Evolutionary conservation across 2,888 invertebrate genomes (phyloP).

Genomic region (Athalia rosae): DNA sequence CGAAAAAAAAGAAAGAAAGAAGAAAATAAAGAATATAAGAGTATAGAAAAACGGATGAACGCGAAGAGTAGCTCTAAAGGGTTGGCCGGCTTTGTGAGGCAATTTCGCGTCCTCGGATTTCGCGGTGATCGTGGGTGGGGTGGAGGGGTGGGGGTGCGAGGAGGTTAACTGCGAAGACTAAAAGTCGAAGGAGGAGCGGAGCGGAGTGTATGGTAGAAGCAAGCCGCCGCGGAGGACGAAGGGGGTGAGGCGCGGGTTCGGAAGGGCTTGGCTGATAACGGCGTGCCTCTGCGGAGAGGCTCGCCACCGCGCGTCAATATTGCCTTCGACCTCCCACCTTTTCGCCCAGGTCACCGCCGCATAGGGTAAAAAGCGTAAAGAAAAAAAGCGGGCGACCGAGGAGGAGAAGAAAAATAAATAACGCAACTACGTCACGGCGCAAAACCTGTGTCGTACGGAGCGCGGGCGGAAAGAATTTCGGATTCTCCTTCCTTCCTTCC

Average conservation of each 20-base stretch:
- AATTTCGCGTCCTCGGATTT: slow-evolving; percentile 38
- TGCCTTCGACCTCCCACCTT: slow-evolving; percentile 42
- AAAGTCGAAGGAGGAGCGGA: neutral
- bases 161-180: slow-evolving; percentile 8
- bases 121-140: neutral
- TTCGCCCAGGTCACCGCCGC: slow-evolving; percentile 25
- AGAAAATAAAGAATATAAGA: neutral
- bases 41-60: neutral
- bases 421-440: neutral
- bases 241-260: slow-evolving; percentile 42
- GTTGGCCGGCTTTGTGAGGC: slow-evolving; percentile 21
- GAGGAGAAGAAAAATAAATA: neutral
- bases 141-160: neutral
- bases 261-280: slow-evolving; percentile 47
- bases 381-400: neutral
- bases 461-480: neutral
- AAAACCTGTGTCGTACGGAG: neutral
- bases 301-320: slow-evolving; percentile 48
- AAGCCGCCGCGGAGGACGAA: slow-evolving; percentile 11
- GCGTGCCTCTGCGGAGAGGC: slow-evolving; percentile 39
- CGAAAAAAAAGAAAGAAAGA: neutral
- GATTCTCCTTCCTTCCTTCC: no score
- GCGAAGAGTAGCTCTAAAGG: neutral
- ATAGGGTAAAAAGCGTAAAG: slow-evolving; percentile 11
- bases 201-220: neutral